Base-by-base conservation (phyloP, 2,888 invertebrate species). In the Limnephilus rhombicus region DNA sequence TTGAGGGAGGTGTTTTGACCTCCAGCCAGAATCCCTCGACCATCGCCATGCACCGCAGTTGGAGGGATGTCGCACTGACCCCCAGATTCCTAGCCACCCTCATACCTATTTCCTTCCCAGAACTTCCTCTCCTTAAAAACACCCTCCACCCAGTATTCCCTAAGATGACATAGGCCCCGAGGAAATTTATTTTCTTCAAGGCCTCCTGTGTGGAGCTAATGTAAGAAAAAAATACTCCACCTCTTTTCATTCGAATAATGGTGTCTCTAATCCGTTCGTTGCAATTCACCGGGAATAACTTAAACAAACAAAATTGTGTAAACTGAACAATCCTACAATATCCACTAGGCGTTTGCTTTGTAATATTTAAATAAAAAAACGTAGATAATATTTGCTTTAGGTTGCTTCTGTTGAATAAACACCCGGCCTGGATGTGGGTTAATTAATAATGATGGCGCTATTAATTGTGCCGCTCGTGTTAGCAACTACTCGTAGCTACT, bases 371-470 rank as follows among this genome's bases (percentile, higher is more conserved):
- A 31, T 29, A 82, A 82, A 82, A 81, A 82, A 82, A 18, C 82
- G 18, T 1, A 34, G 34, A 82, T 34, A 82, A 82, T 82, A 82
- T 82, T 82, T 82, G 34, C 82, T 81, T 81, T 81, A 3, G 34
- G 31, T 31, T 18, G 82, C 82, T 82, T 82, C 82, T 82, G 31
- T 29, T 31, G 82, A 34, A 29, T 82, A 82, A 82, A 82, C 82
- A 82, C 34, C 82, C 82, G 82, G 31, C 82, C 13, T 34, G 18
- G 82, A 82, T 31, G 29, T 82, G 18, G 82, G 82, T 82, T 82
- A 82, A 82, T 82, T 82, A 82, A 82, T 82, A 34, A 34, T 68
- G 24, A 68, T 68, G 68, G 68, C n/a, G 68, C 68, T 68, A 68
- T 68, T 68, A 68, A 68, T 68, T 68, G 9, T 68, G 68, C 68